These are phyloP conservation scores for Axis porcinus DNA, from an alignment of 2,113 vertebrate genomes.

Conservation along the genomic window DNA sequence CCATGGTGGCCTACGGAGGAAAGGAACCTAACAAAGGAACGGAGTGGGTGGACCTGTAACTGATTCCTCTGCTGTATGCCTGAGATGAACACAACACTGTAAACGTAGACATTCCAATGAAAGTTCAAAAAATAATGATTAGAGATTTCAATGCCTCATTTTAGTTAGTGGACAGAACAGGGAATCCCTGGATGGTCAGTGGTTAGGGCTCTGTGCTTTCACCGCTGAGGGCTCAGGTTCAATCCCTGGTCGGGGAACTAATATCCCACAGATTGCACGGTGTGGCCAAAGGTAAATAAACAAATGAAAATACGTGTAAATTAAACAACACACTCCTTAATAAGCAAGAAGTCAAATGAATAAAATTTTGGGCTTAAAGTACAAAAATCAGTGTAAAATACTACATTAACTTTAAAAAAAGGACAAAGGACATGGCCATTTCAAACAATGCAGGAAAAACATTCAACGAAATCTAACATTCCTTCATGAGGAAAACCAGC, in stretches of 20 bases:
- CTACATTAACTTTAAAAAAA: not conserved
- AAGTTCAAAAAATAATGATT: not conserved
- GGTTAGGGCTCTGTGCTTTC: not conserved
- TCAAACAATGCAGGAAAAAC: not conserved
- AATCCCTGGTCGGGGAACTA: not conserved
- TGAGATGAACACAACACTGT: not conserved
- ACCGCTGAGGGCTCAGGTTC: not conserved
- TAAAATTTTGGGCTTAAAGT: not conserved
- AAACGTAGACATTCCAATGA: not conserved
- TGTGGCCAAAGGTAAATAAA: not conserved
- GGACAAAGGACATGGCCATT: not conserved
- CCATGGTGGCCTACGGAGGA: accelerated
- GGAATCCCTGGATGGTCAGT: not conserved
- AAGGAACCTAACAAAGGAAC: not conserved
- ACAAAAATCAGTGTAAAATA: not conserved
- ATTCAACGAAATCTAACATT: not conserved
- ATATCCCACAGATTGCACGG: not conserved
- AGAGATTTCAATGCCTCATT: not conserved
- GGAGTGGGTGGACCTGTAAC: not conserved
- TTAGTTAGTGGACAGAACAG: not conserved
- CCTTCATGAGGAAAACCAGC: not conserved
- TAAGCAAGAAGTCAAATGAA: not conserved
- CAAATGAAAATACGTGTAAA: not conserved
- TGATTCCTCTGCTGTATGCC: not conserved
- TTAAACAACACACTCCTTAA: not conserved